Base-by-base conservation (phyloP, 2,113 vertebrate genomes). In the Orcinus orca region DNA sequence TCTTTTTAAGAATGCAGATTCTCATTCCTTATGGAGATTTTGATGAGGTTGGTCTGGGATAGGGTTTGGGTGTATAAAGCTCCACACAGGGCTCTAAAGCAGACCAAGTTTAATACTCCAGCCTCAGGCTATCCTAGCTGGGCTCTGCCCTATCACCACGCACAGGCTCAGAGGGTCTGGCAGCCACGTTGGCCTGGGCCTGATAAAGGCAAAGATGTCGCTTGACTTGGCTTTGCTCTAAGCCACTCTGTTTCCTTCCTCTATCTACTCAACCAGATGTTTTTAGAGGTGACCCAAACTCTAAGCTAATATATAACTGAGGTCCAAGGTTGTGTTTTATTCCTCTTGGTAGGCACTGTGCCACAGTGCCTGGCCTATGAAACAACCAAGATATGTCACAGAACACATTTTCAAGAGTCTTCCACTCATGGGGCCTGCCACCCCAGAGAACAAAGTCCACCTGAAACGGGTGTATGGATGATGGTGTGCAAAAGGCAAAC, bases 391-490 rank as follows among this genome's bases (percentile, higher is more conserved):
- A 17, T 29, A 12, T 1, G 2, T 29, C 67, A 77, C 79, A 88
- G 53, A 76, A 38, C 74, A 71, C 17, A 55, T 62, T 87, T 31
- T 53, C 38, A 21, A 70, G 4, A 17, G 20, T 65, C 23, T 79
- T 44, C 21, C 33, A 36, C n/a, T 31, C 31, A 53, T 0, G 44
- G n/a, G 63, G 84, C 8, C 58, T 47, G 8, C 44, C 68, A 44
- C 3, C 21, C 44, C 21, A 14, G 44, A 67, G 79, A 76, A 86
- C 60, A 77, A 86, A 92, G 38, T 11, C 83, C 8, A 38, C 23
- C 20, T 1, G 36, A 96, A 81, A 97, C 36, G 67, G 47, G 83
- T 80, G 79, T 92, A 58, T 90, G 97, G 89, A 79, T 95, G 93
- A 88, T 0, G 5, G 71, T 36, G 47, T 12, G 2, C 88, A 89